A percentile compares a stretch with the other conserved stretches of the same genome.
phyloP scores from a whole-genome alignment of 1,140 invertebrate genomes.

The Lepidostoma basale region DNA sequence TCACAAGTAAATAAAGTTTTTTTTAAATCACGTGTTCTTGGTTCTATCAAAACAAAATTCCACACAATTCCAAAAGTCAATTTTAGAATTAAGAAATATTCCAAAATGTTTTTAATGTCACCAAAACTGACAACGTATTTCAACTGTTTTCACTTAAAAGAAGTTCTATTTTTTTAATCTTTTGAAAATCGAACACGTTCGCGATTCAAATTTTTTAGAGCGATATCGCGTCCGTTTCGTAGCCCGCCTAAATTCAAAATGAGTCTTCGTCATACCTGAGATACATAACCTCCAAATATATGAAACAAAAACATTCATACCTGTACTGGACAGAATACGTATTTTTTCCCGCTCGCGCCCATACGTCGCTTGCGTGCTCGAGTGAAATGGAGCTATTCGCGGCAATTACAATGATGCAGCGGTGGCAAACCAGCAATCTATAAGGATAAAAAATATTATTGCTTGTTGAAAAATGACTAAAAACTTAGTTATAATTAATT shows the following conservation, averaged over 20 bases:
- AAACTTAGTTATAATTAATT: not conserved
- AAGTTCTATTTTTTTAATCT: too few relatives aligned
- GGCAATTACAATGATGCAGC: not conserved
- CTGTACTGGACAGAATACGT: slow-evolving; percentile 16
- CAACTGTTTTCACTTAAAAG: too few relatives aligned
- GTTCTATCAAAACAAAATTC: too few relatives aligned
- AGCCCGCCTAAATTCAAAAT: slow-evolving; percentile 22
- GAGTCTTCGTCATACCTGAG: slow-evolving; percentile 1
- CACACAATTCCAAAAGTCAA: too few relatives aligned
- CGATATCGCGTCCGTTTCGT: not conserved
- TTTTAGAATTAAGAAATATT: too few relatives aligned
- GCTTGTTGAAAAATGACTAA: not conserved
- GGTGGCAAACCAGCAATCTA: not conserved
- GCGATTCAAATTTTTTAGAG: slow-evolving; percentile 1
- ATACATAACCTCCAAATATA: slow-evolving; percentile 30
- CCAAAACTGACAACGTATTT: too few relatives aligned
- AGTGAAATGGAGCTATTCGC: not conserved
- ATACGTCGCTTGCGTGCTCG: not conserved
- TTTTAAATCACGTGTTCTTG: too few relatives aligned
- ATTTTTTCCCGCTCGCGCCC: not conserved
- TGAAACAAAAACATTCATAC: slow-evolving; percentile 25
- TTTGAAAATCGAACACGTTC: too few relatives aligned
- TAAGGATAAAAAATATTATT: too few relatives aligned
- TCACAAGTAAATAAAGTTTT: too few relatives aligned
- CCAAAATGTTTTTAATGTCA: too few relatives aligned